Evolutionary conservation across 2,113 vertebrate species (phyloP), one percentile per base, ranked within the genome.

Genomic region (Triplophysa siluroides): DNA sequence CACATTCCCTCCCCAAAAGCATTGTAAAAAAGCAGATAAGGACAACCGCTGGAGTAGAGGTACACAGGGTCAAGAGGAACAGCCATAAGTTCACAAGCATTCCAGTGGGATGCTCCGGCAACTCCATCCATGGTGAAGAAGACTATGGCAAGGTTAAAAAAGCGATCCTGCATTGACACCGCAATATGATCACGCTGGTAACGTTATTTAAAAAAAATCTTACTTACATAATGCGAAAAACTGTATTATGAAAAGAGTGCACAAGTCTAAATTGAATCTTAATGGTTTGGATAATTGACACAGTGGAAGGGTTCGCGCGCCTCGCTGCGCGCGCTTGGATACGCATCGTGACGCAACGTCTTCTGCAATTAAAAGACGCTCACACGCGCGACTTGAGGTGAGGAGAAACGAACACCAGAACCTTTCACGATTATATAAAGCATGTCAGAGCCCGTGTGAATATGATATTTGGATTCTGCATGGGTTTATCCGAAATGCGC

Each of bases 21-120:
- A 70, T 70, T 70, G 76, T 84, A 81, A 79, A 84, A 78, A 24
- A 50, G 65, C 78, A 80, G 74, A 79, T 81, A 81, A 78, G 56
- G 62, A 64, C 38, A 33, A 24, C 14, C 26, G 33, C 70, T 45
- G 62, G 29, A 63, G 56, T 2, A 45, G 16, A 43, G 24, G 54
- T 69, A 41, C 38, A 65, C n/a, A 43, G 61, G 78, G 29, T 72
- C 67, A 52, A 73, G 16, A 23, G 73, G 78, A 72, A 47, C 80
- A 81, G 61, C 63, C 19, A 62, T 68, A 58, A 71, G 64, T 23
- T 38, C 61, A 54, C 47, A 67, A 41, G 56, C 63, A 84, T 84
- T 84, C 83, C 83, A 62, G 64, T 19, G 56, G 10, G 63, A 62
- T 67, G 67, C 83, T 79, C 52, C 3, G 76, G 83, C 76, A 84